A percentile compares a stretch with the other conserved stretches of the same genome.
phyloP scores from a whole-genome alignment of 2,797 vertebrate genomes.

The Spondyliosoma cantharus region DNA sequence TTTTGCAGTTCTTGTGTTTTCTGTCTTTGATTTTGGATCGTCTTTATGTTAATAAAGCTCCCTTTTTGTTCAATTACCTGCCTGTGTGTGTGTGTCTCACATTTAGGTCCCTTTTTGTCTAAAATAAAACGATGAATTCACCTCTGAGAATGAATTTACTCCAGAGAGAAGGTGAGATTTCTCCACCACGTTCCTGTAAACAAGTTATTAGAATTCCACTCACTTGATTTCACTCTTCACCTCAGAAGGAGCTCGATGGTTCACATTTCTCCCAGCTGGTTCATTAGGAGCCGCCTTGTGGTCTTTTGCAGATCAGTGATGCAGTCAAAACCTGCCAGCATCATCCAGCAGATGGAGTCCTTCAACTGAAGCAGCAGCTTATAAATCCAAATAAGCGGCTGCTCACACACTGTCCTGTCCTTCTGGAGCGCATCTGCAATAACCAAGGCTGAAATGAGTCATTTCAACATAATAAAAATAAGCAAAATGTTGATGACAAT shows the following conservation, averaged over 20 bases:
- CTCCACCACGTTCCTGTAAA: neutral
- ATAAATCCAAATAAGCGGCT: conserved; percentile 5
- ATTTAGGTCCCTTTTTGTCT: no score
- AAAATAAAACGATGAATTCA: neutral
- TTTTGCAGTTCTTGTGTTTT: no score
- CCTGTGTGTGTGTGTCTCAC: no score
- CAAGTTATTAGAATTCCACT: neutral
- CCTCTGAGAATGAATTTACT: neutral
- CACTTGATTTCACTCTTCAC: neutral
- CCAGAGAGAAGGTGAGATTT: neutral
- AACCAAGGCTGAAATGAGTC: neutral
- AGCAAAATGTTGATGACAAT: neutral
- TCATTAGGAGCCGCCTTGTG: neutral
- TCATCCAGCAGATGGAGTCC: conserved; percentile 77
- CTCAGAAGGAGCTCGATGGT: neutral
- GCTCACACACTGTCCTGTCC: neutral
- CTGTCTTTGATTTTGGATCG: no score
- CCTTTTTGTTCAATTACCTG: no score
- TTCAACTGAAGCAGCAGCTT: conserved; percentile 35
- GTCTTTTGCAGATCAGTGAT: neutral
- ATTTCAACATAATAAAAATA: neutral
- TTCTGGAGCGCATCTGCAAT: conserved; percentile 1
- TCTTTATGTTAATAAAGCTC: no score
- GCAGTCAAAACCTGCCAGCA: conserved; percentile 23
- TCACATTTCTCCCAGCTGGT: neutral